Evolutionary conservation across 2,888 invertebrate genomes (phyloP).

Genomic region (Machimus atricapillus): DNA sequence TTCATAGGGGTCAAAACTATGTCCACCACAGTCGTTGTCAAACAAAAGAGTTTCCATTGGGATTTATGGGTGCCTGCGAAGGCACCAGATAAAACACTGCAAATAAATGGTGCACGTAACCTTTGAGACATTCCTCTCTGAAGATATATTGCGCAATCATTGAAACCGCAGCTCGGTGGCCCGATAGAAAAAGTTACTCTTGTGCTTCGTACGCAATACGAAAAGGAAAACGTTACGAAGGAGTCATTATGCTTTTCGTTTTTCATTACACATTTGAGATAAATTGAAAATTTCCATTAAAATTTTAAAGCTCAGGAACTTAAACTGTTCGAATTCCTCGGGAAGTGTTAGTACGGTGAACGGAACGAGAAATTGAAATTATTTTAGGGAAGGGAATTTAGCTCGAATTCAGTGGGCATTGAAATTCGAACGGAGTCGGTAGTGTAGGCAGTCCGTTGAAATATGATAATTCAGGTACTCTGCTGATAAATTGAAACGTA

Average conservation of each 20-base stretch:
- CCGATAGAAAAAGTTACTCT: background rate
- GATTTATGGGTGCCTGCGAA: background rate
- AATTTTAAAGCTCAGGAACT: background rate
- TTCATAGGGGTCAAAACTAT: background rate
- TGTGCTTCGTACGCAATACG: background rate
- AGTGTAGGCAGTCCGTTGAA: background rate
- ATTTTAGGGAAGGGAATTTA: background rate
- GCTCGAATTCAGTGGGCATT: background rate
- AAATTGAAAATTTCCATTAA: background rate
- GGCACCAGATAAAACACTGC: background rate
- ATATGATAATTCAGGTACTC: background rate
- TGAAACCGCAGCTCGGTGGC: background rate
- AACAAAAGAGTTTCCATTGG: background rate
- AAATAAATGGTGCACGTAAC: background rate
- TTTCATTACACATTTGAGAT: background rate
- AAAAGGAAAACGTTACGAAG: background rate
- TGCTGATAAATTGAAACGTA: background rate
- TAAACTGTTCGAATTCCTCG: background rate
- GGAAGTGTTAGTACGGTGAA: background rate
- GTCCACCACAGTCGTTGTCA: background rate
- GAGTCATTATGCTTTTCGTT: background rate
- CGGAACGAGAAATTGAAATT: background rate
- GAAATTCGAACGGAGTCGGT: background rate
- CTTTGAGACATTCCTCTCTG: background rate
- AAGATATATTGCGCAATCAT: background rate